These are phyloP conservation scores for Platycnemis pennipes DNA, from an alignment of 2,888 invertebrate genomes.

Conservation along the genomic window DNA sequence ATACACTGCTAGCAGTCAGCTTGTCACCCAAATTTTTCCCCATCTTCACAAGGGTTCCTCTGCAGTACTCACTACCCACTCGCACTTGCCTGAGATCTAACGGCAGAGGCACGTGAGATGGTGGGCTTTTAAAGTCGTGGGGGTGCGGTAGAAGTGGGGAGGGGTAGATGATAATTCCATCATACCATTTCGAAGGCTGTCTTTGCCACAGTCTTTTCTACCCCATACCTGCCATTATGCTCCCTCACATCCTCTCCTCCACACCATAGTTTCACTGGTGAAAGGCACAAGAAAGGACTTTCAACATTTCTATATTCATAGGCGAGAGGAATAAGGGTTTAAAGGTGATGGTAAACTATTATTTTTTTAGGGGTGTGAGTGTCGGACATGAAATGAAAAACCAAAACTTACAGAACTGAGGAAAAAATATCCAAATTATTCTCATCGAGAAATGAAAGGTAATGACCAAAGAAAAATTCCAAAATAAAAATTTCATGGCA, in stretches of 20 bases:
- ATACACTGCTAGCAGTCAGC: conserved; percentile 49
- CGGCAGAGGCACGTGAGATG: conserved; percentile 46
- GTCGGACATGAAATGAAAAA: conserved; percentile 63
- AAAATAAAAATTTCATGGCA: background rate
- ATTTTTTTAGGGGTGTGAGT: conserved; percentile 56
- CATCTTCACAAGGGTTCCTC: conserved; percentile 58
- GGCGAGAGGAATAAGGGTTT: conserved; percentile 43
- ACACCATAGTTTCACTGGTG: conserved; percentile 68
- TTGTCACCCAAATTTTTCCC: conserved; percentile 56
- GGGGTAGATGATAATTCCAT: conserved; percentile 46
- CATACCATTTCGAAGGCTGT: conserved; percentile 16
- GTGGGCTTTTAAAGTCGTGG: conserved; percentile 62
- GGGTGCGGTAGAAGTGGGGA: conserved; percentile 61
- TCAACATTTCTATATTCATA: conserved; percentile 67
- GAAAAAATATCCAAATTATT: conserved; percentile 47
- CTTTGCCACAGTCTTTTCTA: conserved; percentile 23
- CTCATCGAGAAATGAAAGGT: conserved; percentile 14
- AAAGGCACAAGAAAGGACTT: conserved; percentile 68
- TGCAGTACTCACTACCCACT: conserved; percentile 51
- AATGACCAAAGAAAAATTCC: conserved; percentile 32
- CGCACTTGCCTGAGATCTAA: conserved; percentile 64
- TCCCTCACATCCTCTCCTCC: conserved; percentile 67
- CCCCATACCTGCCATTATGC: conserved; percentile 46
- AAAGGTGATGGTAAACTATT: conserved; percentile 48
- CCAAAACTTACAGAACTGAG: conserved; percentile 37